These are phyloP conservation scores for Styela clava DNA, from an alignment of 23 tunicate species.

Conservation along the genomic window DNA sequence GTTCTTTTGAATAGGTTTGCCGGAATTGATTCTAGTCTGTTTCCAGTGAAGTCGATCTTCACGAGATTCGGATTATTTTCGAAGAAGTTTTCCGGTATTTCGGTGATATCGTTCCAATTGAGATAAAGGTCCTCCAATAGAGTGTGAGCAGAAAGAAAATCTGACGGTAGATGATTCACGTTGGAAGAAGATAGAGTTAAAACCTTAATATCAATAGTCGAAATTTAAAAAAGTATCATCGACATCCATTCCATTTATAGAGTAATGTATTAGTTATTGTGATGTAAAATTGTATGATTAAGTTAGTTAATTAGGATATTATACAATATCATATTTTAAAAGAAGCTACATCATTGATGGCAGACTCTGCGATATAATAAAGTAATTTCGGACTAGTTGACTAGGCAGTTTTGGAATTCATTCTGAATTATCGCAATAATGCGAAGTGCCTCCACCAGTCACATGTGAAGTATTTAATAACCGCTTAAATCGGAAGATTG, in stretches of 20 bases:
- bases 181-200: not conserved
- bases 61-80: not conserved
- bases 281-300: too few relatives aligned
- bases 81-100: slow-evolving; percentile 4
- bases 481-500: too few relatives aligned
- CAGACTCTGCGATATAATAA: too few relatives aligned
- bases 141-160: not conserved
- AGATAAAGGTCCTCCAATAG: not conserved
- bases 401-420: too few relatives aligned
- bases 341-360: too few relatives aligned
- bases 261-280: too few relatives aligned
- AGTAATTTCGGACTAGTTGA: too few relatives aligned
- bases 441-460: too few relatives aligned
- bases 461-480: too few relatives aligned
- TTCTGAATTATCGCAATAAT: too few relatives aligned
- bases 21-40: not conserved
- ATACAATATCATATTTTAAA: too few relatives aligned
- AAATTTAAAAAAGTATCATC: not conserved
- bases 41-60: not conserved
- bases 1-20: not conserved
- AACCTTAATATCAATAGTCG: not conserved
- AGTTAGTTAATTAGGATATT: too few relatives aligned
- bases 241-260: not conserved
- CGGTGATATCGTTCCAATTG: not conserved
- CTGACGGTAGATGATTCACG: not conserved